Evolutionary conservation across 2,888 invertebrate species (phyloP), one percentile per base, ranked within the genome.

Genomic region (Sycophila texana): DNA sequence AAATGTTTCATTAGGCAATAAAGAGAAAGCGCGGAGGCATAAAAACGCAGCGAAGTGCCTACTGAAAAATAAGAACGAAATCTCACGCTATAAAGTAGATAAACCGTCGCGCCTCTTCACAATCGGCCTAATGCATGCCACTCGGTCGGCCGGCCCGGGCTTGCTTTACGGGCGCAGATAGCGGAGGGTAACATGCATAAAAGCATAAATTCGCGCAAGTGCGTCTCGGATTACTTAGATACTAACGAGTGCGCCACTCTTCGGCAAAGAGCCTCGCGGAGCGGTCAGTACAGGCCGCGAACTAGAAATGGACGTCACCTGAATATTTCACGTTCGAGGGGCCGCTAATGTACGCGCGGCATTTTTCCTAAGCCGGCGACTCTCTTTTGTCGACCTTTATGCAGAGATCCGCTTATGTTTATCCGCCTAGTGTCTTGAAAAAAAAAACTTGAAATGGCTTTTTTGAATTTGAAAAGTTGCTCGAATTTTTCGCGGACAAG

Each of bases 71-170:
- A 49, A 57, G 16, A 63, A 13, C 7, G 51, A 75, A 22, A 60
- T 14, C 12, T 7, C 22, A 58, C 47, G 49, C 58, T 63, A 79
- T 70, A 79, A 79, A 74, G 30, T 74, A 70, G 74, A 74, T 74
- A 79, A 79, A 79, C 39, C 74, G 73, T 51, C 66, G 53, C 51
- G 4, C 14, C 49, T 67, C 63, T 61, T 55, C 68, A 68, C 78
- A 74, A 78, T 78, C 78, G 74, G 68, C 53, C 78, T 74, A 78
- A 74, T 78, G 78, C 74, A 68, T 39, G 39, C 67, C 63, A 14
- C 4, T n/a, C 55, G 55, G 26, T 30, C 61, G 63, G 14, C 18
- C 16, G 39, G 26, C 26, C 22, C 20, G n/a, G 22, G 57, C 47
- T 55, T 67, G 26, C 67, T 78, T 78, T 78, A 61, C 61, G 76